Conservation (phyloP, 2,113 vertebrate species). For the Dryoscopus gambensis region DNA sequence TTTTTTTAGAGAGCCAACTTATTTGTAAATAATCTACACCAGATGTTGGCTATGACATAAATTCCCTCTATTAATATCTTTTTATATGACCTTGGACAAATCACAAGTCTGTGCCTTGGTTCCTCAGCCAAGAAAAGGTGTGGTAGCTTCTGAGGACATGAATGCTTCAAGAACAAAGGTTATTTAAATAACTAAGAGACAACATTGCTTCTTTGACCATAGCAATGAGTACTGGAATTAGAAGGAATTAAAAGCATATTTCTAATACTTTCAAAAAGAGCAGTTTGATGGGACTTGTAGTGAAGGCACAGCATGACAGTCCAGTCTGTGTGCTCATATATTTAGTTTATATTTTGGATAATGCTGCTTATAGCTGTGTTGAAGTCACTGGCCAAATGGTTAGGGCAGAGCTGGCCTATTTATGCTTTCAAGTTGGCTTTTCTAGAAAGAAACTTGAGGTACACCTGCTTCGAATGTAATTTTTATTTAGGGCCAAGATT, state of each 20-base stretch:
- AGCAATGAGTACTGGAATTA: background rate
- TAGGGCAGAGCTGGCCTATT: background rate
- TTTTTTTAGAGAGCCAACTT: background rate
- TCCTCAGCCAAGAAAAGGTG: background rate
- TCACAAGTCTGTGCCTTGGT: background rate
- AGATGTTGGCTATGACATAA: constrained; percentile 22
- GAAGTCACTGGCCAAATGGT: background rate
- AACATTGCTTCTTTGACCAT: background rate
- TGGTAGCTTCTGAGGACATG: constrained; percentile 9
- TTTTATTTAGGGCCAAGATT: background rate
- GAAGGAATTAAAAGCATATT: background rate
- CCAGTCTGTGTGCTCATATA: background rate
- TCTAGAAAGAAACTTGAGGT: background rate
- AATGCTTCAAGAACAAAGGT: background rate
- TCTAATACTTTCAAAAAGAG: background rate
- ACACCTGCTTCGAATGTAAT: background rate
- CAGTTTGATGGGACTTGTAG: background rate
- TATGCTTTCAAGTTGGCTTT: background rate
- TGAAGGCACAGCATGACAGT: background rate
- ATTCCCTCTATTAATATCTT: constrained; percentile 31
- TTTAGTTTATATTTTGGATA: background rate
- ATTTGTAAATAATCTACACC: constrained; percentile 56
- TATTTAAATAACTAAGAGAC: background rate
- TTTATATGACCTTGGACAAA: background rate
- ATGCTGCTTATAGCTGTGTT: background rate